Evolutionary conservation across 2,888 invertebrate genomes (phyloP), one percentile per base, ranked within the genome.

Genomic region (Troides aeacus): DNA sequence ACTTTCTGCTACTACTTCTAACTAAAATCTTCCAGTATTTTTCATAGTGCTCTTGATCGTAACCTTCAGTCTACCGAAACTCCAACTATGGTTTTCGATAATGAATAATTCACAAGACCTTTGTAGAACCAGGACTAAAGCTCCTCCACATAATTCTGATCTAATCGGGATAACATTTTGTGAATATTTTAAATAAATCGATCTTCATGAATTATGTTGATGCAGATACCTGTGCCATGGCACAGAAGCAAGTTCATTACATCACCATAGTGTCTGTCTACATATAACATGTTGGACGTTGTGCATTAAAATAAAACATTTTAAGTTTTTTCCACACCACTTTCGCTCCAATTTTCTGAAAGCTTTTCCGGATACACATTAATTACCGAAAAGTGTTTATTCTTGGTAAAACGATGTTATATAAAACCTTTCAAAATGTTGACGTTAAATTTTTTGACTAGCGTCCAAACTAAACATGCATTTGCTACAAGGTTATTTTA

Each of bases 291-390:
- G 12, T 15, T 59, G 18, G 30, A 59, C 17, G 30, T 59, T 17
- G 24, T 59, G 30, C 59, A 59, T 24, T 24, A 18, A 59, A 59
- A 59, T 62, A 17, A 62, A 64, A 64, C 36, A 57, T 64, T 64
- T 57, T 39, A 42, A 64, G 15, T 36, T 57, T 64, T 39, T n/a
- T 36, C n/a, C 36, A 57, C 57, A 56, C n/a, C n/a, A 39, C 64
- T 64, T 64, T 64, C 57, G 56, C 39, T 36, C 64, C 57, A 57
- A 64, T 64, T 57, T 64, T 57, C 64, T 64, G 36, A 64, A 64
- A 64, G 64, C 57, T 57, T 64, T 57, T n/a, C 56, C 5, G 57
- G 39, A 53, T 36, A 57, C 56, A 56, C 57, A 64, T 64, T 56
- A 57, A 57, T 53, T 53, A 53, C 53, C 53, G 53, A 53, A 53